These are phyloP conservation scores for Onchidella celtica DNA, from an alignment of 2,888 invertebrate genomes.

Conservation along the genomic window DNA sequence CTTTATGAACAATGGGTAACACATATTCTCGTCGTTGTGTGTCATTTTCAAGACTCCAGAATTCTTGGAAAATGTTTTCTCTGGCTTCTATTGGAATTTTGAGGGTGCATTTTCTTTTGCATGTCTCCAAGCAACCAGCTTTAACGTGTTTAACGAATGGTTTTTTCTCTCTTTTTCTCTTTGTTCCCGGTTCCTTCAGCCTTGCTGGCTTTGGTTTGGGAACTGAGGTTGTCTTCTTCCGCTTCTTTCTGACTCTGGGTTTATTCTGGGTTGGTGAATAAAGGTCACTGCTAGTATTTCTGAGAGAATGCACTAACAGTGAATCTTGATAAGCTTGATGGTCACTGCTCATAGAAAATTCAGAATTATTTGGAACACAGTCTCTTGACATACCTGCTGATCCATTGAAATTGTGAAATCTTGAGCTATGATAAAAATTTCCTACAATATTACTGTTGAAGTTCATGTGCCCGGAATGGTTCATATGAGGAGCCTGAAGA, in stretches of 20 bases:
- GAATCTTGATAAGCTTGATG: neutral
- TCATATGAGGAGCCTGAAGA: neutral
- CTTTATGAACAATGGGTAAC: conserved; percentile 27
- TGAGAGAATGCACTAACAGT: neutral
- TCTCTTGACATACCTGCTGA: neutral
- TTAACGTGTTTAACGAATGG: conserved; percentile 4
- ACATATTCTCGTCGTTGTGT: conserved; percentile 8
- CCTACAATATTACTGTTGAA: conserved; percentile 14
- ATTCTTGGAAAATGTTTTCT: conserved; percentile 6
- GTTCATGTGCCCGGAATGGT: neutral
- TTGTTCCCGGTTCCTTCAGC: neutral
- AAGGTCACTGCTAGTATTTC: conserved; percentile 14
- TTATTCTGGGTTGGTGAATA: neutral
- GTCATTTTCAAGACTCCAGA: conserved; percentile 32
- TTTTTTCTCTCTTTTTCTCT: neutral
- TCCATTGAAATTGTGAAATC: neutral
- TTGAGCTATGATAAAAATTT: neutral
- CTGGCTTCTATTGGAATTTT: conserved; percentile 20
- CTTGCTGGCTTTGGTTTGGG: neutral
- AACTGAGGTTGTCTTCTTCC: neutral
- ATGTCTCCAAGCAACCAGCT: conserved; percentile 11
- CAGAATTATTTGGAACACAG: neutral
- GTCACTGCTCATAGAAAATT: neutral
- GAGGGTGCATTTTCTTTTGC: conserved; percentile 26
- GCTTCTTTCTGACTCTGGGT: neutral